Conservation (phyloP, 2,888 invertebrate genomes). For the Mimachlamys varia region DNA sequence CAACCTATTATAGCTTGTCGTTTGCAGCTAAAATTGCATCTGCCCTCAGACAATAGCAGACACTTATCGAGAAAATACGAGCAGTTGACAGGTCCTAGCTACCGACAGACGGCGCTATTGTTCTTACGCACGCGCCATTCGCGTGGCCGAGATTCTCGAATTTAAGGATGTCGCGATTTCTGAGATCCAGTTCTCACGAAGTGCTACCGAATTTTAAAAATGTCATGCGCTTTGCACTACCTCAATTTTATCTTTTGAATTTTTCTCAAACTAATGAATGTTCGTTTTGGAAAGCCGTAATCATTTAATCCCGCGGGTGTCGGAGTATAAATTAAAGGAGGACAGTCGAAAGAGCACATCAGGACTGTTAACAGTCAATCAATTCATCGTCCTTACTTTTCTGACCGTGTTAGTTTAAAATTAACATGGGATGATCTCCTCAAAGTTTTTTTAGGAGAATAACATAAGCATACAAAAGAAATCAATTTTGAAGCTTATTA, state of each 20-base stretch:
- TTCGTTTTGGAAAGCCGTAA: background rate
- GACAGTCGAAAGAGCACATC: background rate
- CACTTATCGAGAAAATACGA: constrained; percentile 13
- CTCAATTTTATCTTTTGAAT: background rate
- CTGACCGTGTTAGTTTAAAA: background rate
- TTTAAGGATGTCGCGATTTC: background rate
- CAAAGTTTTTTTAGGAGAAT: background rate
- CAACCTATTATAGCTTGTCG: background rate
- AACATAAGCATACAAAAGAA: too few species aligned
- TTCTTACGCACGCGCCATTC: constrained; percentile 18
- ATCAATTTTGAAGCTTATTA: background rate
- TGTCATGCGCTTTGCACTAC: background rate
- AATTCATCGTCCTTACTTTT: background rate
- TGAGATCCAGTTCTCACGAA: background rate
- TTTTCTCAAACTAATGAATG: background rate
- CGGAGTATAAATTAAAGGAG: background rate
- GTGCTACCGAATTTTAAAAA: background rate
- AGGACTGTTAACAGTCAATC: background rate
- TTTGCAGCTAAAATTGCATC: background rate
- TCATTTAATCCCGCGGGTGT: background rate
- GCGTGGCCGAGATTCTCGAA: constrained; percentile 29
- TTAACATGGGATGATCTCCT: background rate
- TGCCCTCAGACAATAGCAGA: background rate
- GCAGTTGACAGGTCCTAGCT: constrained; percentile 6
- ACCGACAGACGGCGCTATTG: constrained; percentile 22